Evolutionary conservation across 2,797 vertebrate species (phyloP).

Genomic region (Pristis pectinata): DNA sequence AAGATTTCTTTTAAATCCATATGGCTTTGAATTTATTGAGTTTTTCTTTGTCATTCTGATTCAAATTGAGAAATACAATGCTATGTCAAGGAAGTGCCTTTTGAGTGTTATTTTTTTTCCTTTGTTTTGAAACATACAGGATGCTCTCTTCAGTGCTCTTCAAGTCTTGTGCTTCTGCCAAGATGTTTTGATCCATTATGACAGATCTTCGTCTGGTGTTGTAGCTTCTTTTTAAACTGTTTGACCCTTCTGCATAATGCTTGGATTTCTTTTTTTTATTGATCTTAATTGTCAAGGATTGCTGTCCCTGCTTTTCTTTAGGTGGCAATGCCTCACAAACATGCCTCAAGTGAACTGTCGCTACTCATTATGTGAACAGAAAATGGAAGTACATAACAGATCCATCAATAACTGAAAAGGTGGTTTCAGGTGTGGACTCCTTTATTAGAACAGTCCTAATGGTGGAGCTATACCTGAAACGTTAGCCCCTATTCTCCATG

Average conservation of each 20-base stretch:
- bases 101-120: slow-evolving; percentile 19
- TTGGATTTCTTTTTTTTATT: not conserved
- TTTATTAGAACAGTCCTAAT: not conserved
- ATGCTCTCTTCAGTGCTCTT: slow-evolving; percentile 8
- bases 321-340: slow-evolving; percentile 25
- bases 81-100: slow-evolving; percentile 20
- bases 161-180: slow-evolving; percentile 32
- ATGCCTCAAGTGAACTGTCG: slow-evolving; percentile 14
- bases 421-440: not conserved
- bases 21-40: not conserved
- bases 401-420: slow-evolving; percentile 1
- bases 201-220: slow-evolving; percentile 28
- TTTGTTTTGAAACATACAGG: slow-evolving; percentile 32
- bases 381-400: not conserved
- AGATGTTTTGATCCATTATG: slow-evolving; percentile 31
- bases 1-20: not conserved
- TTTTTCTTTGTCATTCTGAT: slow-evolving; percentile 12
- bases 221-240: slow-evolving; percentile 33
- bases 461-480: not conserved
- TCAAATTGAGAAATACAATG: not conserved
- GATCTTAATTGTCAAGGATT: slow-evolving; percentile 31
- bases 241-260: slow-evolving; percentile 14
- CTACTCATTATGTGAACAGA: not conserved
- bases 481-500: not conserved
- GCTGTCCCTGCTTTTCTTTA: slow-evolving; percentile 30